phyloP scores from a whole-genome alignment of 2,888 invertebrate genomes.

The Troilus luridus region DNA sequence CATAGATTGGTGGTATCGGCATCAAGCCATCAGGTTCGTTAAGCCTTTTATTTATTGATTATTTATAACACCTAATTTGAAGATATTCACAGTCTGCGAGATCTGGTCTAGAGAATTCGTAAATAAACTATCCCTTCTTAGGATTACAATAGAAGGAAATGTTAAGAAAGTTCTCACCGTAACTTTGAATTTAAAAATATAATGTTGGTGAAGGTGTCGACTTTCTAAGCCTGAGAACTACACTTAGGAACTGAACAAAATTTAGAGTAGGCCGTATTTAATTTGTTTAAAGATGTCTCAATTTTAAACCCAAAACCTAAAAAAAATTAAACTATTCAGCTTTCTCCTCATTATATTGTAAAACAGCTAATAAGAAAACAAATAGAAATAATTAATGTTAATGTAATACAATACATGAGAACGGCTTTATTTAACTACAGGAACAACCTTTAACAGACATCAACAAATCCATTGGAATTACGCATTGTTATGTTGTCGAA shows the following conservation, averaged over 20 bases:
- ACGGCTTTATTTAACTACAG: neutral
- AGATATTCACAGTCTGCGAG: no score
- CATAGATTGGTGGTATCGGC: no score
- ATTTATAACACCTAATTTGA: no score
- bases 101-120: no score
- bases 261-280: neutral
- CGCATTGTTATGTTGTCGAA: neutral
- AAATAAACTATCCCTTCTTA: no score
- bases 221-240: neutral
- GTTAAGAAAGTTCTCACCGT: no score
- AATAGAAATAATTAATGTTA: neutral
- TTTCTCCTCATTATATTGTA: slow-evolving; percentile 1
- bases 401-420: neutral
- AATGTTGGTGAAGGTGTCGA: neutral
- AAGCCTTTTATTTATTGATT: no score
- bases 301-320: neutral
- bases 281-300: neutral
- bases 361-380: neutral
- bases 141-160: no score
- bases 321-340: neutral
- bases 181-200: neutral
- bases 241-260: neutral
- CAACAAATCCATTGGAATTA: neutral
- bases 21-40: no score
- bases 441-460: neutral